Evolutionary conservation across 2,888 invertebrate genomes (phyloP).

Genomic region (Yponomeuta malinellus): DNA sequence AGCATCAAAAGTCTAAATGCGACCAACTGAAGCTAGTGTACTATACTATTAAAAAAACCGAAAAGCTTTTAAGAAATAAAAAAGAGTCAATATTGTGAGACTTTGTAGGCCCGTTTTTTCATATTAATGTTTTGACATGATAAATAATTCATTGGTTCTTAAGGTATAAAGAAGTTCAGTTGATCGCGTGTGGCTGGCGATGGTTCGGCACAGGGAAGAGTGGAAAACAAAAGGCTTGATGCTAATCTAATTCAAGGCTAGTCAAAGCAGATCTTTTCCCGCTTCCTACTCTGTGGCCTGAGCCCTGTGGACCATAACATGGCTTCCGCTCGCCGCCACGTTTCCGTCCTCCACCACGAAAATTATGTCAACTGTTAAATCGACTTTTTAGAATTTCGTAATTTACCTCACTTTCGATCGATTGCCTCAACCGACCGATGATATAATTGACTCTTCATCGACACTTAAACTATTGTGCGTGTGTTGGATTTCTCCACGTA

Average conservation of each 20-base stretch:
- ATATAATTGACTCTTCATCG: conserved; percentile 11
- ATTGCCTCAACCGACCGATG: conserved; percentile 15
- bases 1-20: too few relatives aligned
- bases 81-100: too few relatives aligned
- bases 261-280: not conserved
- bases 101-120: too few relatives aligned
- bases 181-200: too few relatives aligned
- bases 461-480: not conserved
- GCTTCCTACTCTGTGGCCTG: conserved; percentile 24
- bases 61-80: too few relatives aligned
- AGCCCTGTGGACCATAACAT: conserved; percentile 60
- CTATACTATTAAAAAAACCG: too few relatives aligned
- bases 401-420: conserved; percentile 28
- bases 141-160: too few relatives aligned
- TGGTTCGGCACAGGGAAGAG: too few relatives aligned
- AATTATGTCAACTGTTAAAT: conserved; percentile 60
- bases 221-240: not conserved
- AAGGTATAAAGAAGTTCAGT: too few relatives aligned
- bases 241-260: not conserved
- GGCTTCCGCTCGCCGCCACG: conserved; percentile 53
- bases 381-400: conserved; percentile 46
- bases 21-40: too few relatives aligned
- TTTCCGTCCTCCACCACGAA: conserved; percentile 64
- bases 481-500: not conserved
- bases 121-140: too few relatives aligned